These are phyloP conservation scores for Scaptomyza cyrtandrae DNA, from an alignment of 2,888 invertebrate species.

Conservation along the genomic window DNA sequence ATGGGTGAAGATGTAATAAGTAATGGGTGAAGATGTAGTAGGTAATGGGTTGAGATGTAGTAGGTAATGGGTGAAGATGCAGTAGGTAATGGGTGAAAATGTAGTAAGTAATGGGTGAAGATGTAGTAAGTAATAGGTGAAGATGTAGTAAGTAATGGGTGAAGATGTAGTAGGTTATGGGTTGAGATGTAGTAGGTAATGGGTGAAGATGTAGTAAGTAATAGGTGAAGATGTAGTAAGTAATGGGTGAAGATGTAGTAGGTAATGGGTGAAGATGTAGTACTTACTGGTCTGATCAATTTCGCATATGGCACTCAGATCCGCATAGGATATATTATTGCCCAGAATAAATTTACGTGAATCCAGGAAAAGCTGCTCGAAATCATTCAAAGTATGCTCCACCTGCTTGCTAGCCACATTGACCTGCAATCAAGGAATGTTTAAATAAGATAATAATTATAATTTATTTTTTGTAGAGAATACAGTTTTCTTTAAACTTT, in stretches of 20 bases:
- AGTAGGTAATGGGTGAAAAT: too few species aligned
- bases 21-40: background rate
- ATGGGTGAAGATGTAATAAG: background rate
- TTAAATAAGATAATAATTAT: too few species aligned
- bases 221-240: background rate
- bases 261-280: too few species aligned
- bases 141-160: too few species aligned
- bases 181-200: background rate
- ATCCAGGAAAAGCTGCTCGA: conserved; percentile 86
- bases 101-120: background rate
- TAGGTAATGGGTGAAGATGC: too few species aligned
- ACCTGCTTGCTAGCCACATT: conserved; percentile 84
- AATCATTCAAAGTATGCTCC: conserved; percentile 86
- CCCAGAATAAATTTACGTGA: conserved; percentile 86
- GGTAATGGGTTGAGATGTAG: background rate
- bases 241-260: too few species aligned
- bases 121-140: background rate
- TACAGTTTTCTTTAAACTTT: too few species aligned
- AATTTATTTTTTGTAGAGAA: too few species aligned
- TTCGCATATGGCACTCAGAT: conserved; percentile 90
- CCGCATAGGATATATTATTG: conserved; percentile 88
- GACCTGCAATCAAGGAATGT: conserved; percentile 54
- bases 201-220: background rate
- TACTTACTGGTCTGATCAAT: conserved; percentile 90
- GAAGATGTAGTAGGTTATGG: too few species aligned